phyloP scores from a whole-genome alignment of 2,113 vertebrate genomes.

The Kryptolebias marmoratus region DNA sequence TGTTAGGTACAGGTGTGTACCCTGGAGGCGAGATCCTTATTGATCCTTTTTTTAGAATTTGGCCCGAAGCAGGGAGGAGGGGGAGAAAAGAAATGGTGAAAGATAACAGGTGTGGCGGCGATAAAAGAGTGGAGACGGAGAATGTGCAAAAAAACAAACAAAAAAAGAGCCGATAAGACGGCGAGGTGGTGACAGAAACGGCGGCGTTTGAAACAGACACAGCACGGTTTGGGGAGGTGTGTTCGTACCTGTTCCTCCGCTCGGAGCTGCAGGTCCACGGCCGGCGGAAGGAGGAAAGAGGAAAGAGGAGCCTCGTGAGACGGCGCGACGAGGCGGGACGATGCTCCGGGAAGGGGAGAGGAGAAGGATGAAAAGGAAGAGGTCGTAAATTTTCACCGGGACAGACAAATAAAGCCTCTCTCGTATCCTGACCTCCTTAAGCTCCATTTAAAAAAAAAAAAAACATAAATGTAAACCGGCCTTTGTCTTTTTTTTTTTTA shows the following conservation, averaged over 20 bases:
- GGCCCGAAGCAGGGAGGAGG: conserved; percentile 54
- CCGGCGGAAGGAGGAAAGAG: background rate
- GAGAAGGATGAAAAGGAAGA: conserved; percentile 72
- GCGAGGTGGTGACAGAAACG: conserved; percentile 21
- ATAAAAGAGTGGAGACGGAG: conserved; percentile 42
- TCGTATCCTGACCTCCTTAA: conserved; percentile 55
- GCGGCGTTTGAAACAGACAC: conserved; percentile 32
- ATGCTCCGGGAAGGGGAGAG: conserved; percentile 52
- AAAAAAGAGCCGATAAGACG: background rate
- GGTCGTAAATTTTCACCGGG: conserved; percentile 80
- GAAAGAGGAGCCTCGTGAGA: conserved; percentile 81
- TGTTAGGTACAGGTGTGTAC: conserved; percentile 76
- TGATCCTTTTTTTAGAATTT: conserved; percentile 78
- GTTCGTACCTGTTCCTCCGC: conserved; percentile 64
- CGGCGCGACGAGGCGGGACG: conserved; percentile 65
- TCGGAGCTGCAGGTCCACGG: conserved; percentile 49
- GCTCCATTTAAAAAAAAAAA: conserved; percentile 38
- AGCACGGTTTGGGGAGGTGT: conserved; percentile 49
- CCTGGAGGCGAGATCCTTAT: conserved; percentile 77
- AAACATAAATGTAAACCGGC: conserved; percentile 61
- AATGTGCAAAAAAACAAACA: background rate
- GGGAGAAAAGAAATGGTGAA: conserved; percentile 18
- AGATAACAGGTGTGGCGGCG: conserved; percentile 47
- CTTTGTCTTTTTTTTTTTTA: conserved; percentile 58
- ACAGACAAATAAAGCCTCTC: conserved; percentile 81